These are phyloP conservation scores for Anthopleura sola DNA, from an alignment of 64 coral and sea anemone genomes.

Conservation along the genomic window DNA sequence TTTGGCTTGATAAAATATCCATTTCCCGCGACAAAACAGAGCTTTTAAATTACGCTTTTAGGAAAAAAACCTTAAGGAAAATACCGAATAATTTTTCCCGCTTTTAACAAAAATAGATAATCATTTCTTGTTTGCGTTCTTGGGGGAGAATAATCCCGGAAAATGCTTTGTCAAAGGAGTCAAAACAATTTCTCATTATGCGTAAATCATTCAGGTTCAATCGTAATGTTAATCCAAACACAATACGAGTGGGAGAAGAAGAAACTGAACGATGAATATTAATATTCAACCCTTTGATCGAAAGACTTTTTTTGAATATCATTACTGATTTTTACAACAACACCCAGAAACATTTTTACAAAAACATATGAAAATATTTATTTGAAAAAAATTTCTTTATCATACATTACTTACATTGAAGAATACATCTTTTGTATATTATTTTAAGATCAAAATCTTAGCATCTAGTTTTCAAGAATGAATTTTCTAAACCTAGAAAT, in stretches of 20 bases:
- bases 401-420: not conserved
- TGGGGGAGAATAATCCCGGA: not conserved
- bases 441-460: not conserved
- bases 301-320: not conserved
- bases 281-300: not conserved
- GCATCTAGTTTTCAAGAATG: not conserved
- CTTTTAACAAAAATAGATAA: not conserved
- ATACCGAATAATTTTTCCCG: not conserved
- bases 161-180: not conserved
- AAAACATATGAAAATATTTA: constrained; percentile 14
- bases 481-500: not conserved
- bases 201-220: not conserved
- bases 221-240: not conserved
- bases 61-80: not conserved
- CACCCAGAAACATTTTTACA: not conserved
- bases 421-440: not conserved
- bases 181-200: not conserved
- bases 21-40: not conserved
- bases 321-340: not conserved
- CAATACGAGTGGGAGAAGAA: not conserved
- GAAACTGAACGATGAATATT: not conserved
- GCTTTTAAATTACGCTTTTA: not conserved
- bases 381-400: not conserved
- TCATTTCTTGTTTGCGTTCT: not conserved
- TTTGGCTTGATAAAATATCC: constrained; percentile 9